Conservation (phyloP, 2,888 invertebrate species). For the Eupithecia tripunctaria region DNA sequence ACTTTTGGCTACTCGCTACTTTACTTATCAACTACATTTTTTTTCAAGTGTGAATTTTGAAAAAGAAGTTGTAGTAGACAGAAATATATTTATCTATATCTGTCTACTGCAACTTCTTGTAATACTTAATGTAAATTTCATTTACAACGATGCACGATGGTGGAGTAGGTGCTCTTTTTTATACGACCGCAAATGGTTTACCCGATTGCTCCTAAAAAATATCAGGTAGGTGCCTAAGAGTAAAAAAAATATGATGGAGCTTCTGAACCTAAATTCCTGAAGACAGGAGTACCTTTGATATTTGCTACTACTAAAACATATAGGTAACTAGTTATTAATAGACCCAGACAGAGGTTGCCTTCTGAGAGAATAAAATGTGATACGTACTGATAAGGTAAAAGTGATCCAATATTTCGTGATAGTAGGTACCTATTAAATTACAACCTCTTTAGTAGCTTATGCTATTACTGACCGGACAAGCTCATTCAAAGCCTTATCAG, state of each 20-base stretch:
- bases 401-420: neutral
- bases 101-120: too few relatives aligned
- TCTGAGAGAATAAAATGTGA: neutral
- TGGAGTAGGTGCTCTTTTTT: too few relatives aligned
- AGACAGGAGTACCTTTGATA: neutral
- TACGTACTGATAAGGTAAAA: neutral
- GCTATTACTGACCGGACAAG: neutral
- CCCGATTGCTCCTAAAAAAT: neutral
- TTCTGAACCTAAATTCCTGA: neutral
- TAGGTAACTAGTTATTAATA: neutral
- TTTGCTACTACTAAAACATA: neutral
- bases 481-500: neutral
- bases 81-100: too few relatives aligned
- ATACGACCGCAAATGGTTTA: neutral
- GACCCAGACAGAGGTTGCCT: neutral
- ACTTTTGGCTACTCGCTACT: too few relatives aligned
- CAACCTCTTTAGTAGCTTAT: neutral
- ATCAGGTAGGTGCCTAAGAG: neutral
- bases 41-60: neutral
- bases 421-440: neutral
- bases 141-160: too few relatives aligned
- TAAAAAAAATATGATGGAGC: neutral
- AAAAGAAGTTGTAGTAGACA: neutral
- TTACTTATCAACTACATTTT: neutral
- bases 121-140: too few relatives aligned